These are phyloP conservation scores for Eclectus roratus DNA, from an alignment of 2,113 vertebrate species.

Conservation along the genomic window DNA sequence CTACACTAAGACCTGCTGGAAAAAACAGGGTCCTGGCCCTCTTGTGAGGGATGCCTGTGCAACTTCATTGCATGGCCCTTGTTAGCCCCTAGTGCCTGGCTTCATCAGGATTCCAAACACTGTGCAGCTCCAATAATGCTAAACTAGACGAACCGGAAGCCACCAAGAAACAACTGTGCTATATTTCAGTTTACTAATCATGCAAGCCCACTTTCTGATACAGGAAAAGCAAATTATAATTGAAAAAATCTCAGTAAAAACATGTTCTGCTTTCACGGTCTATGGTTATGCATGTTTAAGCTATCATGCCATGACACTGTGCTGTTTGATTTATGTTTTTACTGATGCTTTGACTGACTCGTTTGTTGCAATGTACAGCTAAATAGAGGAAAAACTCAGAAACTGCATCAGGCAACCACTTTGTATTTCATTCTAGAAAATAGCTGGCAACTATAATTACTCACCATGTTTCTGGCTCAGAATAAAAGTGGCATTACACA, in stretches of 20 bases:
- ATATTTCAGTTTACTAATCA: neutral
- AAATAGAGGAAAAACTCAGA: slow-evolving; percentile 52
- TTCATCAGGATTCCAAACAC: neutral
- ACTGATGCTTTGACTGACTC: slow-evolving; percentile 48
- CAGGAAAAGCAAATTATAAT: neutral
- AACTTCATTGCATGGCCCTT: neutral
- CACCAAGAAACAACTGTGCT: neutral
- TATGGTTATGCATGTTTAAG: neutral
- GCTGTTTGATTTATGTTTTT: slow-evolving; percentile 39
- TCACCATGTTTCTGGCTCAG: slow-evolving; percentile 74
- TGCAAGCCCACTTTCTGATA: neutral
- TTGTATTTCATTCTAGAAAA: slow-evolving; percentile 67
- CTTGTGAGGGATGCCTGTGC: neutral
- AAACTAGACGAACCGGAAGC: neutral
- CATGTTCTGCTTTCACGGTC: neutral
- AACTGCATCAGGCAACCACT: slow-evolving; percentile 33
- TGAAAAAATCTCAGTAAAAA: neutral
- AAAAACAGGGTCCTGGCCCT: neutral
- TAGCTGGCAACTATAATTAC: slow-evolving; percentile 73
- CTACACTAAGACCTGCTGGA: neutral
- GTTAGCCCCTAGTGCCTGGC: neutral
- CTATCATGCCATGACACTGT: slow-evolving; percentile 17
- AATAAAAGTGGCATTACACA: slow-evolving; percentile 72
- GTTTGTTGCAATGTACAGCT: slow-evolving; percentile 37
- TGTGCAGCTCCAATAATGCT: neutral